Evolutionary conservation across 1,140 invertebrate species (phyloP).

Genomic region (Atta cephalotes): DNA sequence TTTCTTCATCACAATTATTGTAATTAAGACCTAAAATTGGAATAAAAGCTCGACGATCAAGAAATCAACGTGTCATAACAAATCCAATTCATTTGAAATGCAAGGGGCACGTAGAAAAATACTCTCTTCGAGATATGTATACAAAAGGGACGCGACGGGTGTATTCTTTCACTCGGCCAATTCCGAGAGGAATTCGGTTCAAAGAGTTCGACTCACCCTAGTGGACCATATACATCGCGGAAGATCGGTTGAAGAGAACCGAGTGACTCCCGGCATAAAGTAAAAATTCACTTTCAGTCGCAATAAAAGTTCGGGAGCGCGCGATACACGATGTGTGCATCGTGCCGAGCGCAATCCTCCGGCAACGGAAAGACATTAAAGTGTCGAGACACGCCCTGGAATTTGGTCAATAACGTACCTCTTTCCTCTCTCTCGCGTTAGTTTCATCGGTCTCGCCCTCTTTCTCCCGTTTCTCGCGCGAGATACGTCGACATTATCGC

Average conservation of each 20-base stretch:
- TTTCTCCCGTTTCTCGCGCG: constrained; percentile 44
- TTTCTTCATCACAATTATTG: constrained; percentile 48
- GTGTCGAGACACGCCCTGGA: constrained; percentile 65
- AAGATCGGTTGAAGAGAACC: constrained; percentile 3
- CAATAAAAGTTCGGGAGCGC: constrained; percentile 64
- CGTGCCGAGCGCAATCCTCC: constrained; percentile 40
- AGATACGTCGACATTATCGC: constrained; percentile 81
- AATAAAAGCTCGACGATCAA: background rate
- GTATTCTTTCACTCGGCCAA: constrained; percentile 24
- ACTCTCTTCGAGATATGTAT: constrained; percentile 13
- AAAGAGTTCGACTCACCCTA: constrained; percentile 17
- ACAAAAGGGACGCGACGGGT: background rate
- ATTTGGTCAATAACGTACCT: constrained; percentile 72
- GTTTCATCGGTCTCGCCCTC: constrained; percentile 21
- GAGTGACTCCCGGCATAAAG: constrained; percentile 58
- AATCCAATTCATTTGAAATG: background rate
- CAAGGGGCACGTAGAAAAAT: background rate
- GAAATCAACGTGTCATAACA: background rate
- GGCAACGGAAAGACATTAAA: constrained; percentile 49
- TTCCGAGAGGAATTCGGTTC: constrained; percentile 50
- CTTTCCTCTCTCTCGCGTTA: constrained; percentile 10
- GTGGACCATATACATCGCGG: constrained; percentile 16
- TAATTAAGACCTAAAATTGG: background rate
- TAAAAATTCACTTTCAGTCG: constrained; percentile 66
- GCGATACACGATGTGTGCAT: constrained; percentile 38